A percentile compares a stretch with the other conserved stretches of the same genome.
Conservation (phyloP, 2,888 invertebrate species). For the Lasioglossum villosulum region DNA sequence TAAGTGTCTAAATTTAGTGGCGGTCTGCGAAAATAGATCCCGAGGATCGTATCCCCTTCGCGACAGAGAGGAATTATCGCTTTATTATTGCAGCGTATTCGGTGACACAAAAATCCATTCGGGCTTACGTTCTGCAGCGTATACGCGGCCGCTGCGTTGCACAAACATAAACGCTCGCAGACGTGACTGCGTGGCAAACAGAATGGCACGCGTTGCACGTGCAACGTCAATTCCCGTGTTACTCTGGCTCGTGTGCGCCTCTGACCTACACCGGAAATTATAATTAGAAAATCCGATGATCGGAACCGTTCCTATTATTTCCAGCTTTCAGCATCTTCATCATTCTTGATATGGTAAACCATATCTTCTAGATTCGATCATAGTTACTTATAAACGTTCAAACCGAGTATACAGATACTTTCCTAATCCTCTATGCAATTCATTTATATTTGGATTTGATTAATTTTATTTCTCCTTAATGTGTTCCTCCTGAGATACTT, state of each 20-base stretch:
- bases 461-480: neutral
- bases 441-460: neutral
- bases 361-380: neutral
- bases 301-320: neutral
- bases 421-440: neutral
- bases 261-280: constrained; percentile 76
- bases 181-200: constrained; percentile 82
- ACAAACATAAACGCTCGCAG: constrained; percentile 73
- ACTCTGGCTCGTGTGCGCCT: constrained; percentile 44
- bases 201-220: constrained; percentile 77
- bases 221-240: constrained; percentile 60
- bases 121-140: constrained; percentile 62
- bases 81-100: constrained; percentile 54
- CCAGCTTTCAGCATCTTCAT: neutral
- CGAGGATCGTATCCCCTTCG: neutral
- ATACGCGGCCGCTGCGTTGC: constrained; percentile 69
- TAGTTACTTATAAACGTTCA: no score
- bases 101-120: constrained; percentile 73
- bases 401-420: no score
- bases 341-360: neutral
- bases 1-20: constrained; percentile 21
- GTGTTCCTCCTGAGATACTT: neutral
- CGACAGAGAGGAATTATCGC: constrained; percentile 26
- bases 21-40: constrained; percentile 13
- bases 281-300: constrained; percentile 71